A percentile compares a stretch with the other conserved stretches of the same genome.
phyloP scores from a whole-genome alignment of 2,888 invertebrate genomes.

The Sylvicola fuscatus region DNA sequence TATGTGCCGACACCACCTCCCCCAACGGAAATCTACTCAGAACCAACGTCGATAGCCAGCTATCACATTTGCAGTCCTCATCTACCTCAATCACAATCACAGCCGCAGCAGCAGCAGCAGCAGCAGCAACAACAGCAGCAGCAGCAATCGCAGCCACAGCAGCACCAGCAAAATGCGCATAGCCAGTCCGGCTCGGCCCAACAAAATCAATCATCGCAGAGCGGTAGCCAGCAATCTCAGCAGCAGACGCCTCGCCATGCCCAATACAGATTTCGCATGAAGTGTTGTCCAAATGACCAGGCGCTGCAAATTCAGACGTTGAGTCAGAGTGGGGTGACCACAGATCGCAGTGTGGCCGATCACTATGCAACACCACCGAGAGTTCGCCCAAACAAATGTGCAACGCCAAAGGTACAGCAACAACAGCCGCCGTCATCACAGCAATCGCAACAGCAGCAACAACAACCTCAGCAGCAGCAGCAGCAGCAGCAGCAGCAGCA shows the following conservation, averaged over 20 bases:
- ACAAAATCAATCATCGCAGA: no score
- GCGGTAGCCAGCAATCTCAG: background rate
- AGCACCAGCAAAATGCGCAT: slow-evolving; percentile 6
- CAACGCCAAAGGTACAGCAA: background rate
- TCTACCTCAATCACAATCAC: slow-evolving; percentile 7
- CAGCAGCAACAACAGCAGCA: slow-evolving; percentile 5
- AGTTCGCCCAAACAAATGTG: slow-evolving; percentile 9
- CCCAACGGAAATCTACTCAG: slow-evolving; percentile 15
- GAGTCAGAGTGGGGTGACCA: no score
- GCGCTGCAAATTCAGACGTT: no score
- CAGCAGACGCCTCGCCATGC: slow-evolving; percentile 12
- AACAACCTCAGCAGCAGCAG: no score
- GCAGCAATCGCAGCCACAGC: no score
- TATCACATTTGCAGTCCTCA: slow-evolving; percentile 5
- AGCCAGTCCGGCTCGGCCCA: no score
- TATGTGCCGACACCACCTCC: slow-evolving; percentile 25
- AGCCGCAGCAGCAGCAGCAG: slow-evolving; percentile 5
- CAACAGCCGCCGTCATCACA: no score
- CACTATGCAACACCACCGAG: slow-evolving; percentile 16
- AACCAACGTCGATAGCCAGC: slow-evolving; percentile 10
- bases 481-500: background rate
- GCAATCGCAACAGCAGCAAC: no score
- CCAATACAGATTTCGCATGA: slow-evolving; percentile 19
- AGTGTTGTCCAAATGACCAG: slow-evolving; percentile 17
- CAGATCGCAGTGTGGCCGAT: slow-evolving; percentile 11